These are phyloP conservation scores for Morinoia aosen DNA, from an alignment of 2,888 invertebrate species.

Conservation along the genomic window DNA sequence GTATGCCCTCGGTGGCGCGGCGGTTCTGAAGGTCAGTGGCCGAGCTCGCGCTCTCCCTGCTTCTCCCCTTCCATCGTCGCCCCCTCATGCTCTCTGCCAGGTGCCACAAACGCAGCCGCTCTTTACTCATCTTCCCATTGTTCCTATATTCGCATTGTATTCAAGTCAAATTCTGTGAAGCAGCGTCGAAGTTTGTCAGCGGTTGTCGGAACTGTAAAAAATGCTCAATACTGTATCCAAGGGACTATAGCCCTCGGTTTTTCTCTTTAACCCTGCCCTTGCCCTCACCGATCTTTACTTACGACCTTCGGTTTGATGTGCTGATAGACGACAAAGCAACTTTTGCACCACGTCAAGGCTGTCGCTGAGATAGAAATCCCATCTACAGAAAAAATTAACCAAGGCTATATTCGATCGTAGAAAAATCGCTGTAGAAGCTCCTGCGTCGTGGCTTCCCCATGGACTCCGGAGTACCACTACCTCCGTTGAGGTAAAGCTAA, in stretches of 20 bases:
- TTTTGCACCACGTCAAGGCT: no score
- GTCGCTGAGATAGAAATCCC: no score
- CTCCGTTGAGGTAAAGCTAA: no score
- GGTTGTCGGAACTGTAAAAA: not conserved
- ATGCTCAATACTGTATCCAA: not conserved
- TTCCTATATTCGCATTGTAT: not conserved
- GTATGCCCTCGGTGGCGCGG: not conserved
- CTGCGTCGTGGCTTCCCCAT: no score
- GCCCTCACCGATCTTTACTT: not conserved
- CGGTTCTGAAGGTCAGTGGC: slow-evolving; percentile 44
- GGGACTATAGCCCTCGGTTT: not conserved
- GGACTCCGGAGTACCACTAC: no score
- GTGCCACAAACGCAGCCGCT: not conserved
- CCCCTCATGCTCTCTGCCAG: slow-evolving; percentile 15
- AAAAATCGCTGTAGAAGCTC: no score
- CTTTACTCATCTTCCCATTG: not conserved
- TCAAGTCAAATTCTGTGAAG: not conserved
- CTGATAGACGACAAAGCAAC: no score
- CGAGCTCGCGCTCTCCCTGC: not conserved
- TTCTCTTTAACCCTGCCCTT: slow-evolving; percentile 11
- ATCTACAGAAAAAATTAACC: no score
- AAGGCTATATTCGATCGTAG: no score
- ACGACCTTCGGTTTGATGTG: no score
- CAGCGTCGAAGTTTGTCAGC: not conserved
- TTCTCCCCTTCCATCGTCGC: not conserved